Base-by-base conservation (phyloP, 2,888 invertebrate genomes). In the Stenchaetothrips biformis region DNA sequence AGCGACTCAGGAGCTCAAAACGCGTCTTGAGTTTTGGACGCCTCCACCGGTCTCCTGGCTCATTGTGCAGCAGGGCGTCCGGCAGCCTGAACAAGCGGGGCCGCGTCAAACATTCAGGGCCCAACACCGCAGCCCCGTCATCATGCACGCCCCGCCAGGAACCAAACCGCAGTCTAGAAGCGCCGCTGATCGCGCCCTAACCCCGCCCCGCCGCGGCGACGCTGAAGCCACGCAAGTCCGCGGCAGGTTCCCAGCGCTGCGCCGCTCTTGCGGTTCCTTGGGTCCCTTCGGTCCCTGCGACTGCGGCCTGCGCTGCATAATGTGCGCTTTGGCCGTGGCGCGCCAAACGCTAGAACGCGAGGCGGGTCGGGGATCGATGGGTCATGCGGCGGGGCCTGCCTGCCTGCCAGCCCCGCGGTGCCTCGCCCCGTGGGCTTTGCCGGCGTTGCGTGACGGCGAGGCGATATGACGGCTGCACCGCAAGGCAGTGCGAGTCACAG, bases 81-180 rank as follows among this genome's bases (percentile, higher is more conserved):
- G 37, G 37, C 37, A 37, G 37, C 37, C 37, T 37, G 37, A 4
- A 37, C 37, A 37, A 37, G 37, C n/a, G 67, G 67, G n/a, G n/a
- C 67, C 67, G 67, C 67, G 18, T 67, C n/a, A 67, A 67, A 67
- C 67, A 67, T 67, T 67, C 67, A 67, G 21, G 67, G 21, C n/a
- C n/a, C 21, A 21, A 67, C 67, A 21, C n/a, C 67, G 67, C 67
- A 21, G 53, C 53, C 53, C 37, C 53, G 18, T 53, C 53, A 53
- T 53, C 16, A 53, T 18, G 16, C 13, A 18, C 53, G 53, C 53
- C 53, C 53, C 53, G 53, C 53, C 13, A 4, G 53, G 16, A 9
- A 13, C 53, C 53, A 18, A 13, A 53, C 16, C 53, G 53, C 53
- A 53, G 53, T 16, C 13, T 18, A 53, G 53, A 53, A 18, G 53